Evolutionary conservation across 92 coral and sea anemone species (phyloP).

Genomic region (Zoanthus sansibaricus): DNA sequence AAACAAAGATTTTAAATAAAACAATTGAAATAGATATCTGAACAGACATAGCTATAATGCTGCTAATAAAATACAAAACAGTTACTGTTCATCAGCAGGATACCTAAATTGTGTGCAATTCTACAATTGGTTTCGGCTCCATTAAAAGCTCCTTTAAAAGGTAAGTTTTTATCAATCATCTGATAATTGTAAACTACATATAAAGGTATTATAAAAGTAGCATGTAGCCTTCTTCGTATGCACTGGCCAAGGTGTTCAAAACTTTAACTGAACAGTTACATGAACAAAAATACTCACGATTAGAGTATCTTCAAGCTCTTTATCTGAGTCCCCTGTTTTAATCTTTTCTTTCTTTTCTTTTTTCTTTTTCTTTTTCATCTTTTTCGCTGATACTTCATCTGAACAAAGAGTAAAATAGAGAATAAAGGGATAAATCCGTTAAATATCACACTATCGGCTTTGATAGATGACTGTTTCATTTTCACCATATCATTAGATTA

Average conservation of each 20-base stretch:
- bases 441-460: neutral
- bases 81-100: no score
- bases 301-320: constrained; percentile 57
- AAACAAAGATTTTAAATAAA: no score
- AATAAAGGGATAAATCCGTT: neutral
- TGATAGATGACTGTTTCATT: neutral
- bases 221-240: no score
- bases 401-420: neutral
- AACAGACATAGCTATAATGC: no score
- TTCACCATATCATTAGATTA: neutral
- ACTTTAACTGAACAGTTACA: neutral
- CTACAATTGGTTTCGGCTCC: no score
- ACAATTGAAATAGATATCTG: no score
- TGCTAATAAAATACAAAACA: no score
- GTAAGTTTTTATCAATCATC: no score
- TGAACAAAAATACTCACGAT: constrained; percentile 14
- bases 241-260: neutral
- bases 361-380: constrained; percentile 84
- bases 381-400: constrained; percentile 75
- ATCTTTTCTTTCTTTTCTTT: constrained; percentile 73
- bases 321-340: constrained; percentile 59
- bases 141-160: no score
- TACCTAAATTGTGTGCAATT: no score
- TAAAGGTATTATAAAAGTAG: no score
- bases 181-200: no score